These are phyloP conservation scores for Muscicapa adusta DNA, from an alignment of 2,113 vertebrate species.

Conservation along the genomic window DNA sequence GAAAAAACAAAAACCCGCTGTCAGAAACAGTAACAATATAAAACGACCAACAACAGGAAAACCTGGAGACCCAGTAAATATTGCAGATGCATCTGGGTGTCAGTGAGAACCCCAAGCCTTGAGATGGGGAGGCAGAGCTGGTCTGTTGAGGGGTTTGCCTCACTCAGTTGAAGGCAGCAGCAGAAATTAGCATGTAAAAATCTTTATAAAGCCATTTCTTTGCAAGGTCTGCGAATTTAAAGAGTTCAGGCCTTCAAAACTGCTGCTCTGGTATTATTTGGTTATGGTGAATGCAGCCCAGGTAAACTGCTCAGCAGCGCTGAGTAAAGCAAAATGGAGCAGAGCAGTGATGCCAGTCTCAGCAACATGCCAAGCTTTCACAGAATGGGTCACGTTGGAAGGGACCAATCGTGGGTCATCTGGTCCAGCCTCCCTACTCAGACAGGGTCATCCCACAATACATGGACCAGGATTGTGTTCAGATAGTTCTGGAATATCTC, in stretches of 20 bases:
- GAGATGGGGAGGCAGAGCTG: neutral
- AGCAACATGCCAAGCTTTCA: fast-evolving
- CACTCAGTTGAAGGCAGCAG: neutral
- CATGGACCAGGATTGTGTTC: neutral
- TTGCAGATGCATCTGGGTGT: fast-evolving
- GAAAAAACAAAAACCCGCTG: fast-evolving
- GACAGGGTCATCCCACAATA: neutral
- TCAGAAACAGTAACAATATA: neutral
- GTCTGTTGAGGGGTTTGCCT: fast-evolving
- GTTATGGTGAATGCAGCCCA: fast-evolving
- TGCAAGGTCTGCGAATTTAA: neutral
- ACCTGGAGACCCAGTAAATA: too few species aligned
- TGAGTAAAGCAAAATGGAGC: neutral
- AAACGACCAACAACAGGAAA: neutral
- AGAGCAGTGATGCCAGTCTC: fast-evolving
- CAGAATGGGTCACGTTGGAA: neutral
- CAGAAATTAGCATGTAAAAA: neutral
- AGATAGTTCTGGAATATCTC: fast-evolving
- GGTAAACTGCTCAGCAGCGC: fast-evolving
- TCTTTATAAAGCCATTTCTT: neutral
- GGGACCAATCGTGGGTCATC: neutral
- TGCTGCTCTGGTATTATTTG: too few species aligned
- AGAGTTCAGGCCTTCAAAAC: neutral
- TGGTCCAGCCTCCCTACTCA: neutral
- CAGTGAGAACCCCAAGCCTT: fast-evolving